Percentiles rank a stretch among this genome's conserved stretches.
phyloP scores from a whole-genome alignment of 2,113 vertebrate species.

The Ellobius talpinus region DNA sequence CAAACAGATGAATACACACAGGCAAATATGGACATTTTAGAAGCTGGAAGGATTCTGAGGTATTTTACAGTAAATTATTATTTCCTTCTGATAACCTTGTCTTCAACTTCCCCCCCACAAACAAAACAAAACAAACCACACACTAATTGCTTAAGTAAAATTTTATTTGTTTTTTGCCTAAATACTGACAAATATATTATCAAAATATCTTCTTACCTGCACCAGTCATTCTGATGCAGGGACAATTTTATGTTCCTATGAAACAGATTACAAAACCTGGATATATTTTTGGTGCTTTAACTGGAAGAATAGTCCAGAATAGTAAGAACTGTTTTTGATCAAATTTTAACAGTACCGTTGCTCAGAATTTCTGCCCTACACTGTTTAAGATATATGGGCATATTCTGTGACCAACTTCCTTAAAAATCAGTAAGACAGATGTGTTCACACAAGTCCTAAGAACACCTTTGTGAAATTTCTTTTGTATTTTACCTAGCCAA shows the following conservation, averaged over 20 bases:
- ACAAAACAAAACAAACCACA: neutral
- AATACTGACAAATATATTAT: neutral
- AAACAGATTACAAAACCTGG: neutral
- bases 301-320: neutral
- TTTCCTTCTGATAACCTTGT: neutral
- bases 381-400: neutral
- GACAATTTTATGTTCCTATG: neutral
- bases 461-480: slow-evolving; percentile 1
- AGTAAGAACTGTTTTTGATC: neutral
- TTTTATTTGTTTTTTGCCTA: neutral
- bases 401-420: neutral
- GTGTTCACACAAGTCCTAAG: neutral
- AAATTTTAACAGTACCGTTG: neutral
- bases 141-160: slow-evolving; percentile 31
- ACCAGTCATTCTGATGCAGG: neutral
- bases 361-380: neutral
- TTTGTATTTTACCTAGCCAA: neutral
- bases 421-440: neutral
- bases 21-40: neutral
- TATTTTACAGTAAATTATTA: neutral
- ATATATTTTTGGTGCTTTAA: neutral
- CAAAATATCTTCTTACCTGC: neutral
- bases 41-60: neutral
- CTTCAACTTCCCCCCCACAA: neutral
- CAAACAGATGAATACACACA: neutral